Percentiles rank a stretch among this genome's conserved stretches.
phyloP scores from a whole-genome alignment of 2,113 vertebrate genomes.

The Eidolon helvum region DNA sequence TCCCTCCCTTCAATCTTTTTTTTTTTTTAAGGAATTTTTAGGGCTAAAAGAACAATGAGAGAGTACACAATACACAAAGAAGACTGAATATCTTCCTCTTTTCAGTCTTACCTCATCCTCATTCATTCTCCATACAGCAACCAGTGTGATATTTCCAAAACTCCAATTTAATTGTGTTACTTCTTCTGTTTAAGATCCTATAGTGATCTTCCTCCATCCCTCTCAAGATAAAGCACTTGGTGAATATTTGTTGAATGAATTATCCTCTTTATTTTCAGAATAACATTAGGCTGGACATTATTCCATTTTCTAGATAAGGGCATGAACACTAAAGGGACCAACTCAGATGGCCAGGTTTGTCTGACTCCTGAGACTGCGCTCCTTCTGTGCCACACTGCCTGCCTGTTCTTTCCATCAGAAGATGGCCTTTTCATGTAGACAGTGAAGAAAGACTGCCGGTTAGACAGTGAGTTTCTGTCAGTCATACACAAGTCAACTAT shows the following conservation, averaged over 20 bases:
- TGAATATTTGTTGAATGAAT: slow-evolving; percentile 5
- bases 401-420: not conserved
- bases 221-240: not conserved
- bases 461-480: not conserved
- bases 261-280: not conserved
- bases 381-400: not conserved
- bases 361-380: not conserved
- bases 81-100: too few relatives aligned
- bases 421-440: not conserved
- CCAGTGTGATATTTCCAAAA: not conserved
- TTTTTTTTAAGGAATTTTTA: too few relatives aligned
- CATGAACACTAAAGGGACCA: not conserved
- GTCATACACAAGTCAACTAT: not conserved
- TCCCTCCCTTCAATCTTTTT: not conserved
- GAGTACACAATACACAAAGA: too few relatives aligned
- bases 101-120: not conserved
- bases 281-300: not conserved
- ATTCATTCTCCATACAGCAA: not conserved
- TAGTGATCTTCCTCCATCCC: not conserved
- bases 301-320: not conserved
- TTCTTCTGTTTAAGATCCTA: not conserved
- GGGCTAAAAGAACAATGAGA: too few relatives aligned
- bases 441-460: not conserved
- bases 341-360: not conserved
- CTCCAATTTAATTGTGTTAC: not conserved